Evolutionary conservation across 2,113 vertebrate genomes (phyloP), one percentile per base, ranked within the genome.

Genomic region (Caranx ignobilis): DNA sequence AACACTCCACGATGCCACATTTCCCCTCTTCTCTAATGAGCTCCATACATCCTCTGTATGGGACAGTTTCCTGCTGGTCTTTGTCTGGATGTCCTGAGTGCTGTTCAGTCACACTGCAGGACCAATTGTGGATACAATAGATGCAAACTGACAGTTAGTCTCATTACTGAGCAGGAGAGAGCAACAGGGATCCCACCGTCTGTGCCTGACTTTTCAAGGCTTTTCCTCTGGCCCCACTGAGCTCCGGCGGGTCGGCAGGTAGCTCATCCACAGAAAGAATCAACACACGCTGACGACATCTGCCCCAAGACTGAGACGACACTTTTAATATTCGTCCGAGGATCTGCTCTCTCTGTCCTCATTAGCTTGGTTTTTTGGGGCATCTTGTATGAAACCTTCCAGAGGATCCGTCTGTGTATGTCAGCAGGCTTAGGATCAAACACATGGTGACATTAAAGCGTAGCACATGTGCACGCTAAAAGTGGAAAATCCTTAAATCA

Each of bases 341-440:
- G 34, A 57, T 45, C 78, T 77, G 70, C 31, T 71, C 60, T 52
- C 69, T 76, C 61, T 69, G 83, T 70, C 79, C 83, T 89, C 79
- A 81, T 88, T 90, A 86, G 52, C 63, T 52, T 9, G 45, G 26
- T 35, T 84, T 85, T 85, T 68, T 56, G 39, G 82, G 74, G 39
- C 71, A 77, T 62, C 65, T 19, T 64, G 48, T 68, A 66, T 48
- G 80, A 71, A 21, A 69, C 47, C 79, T 34, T 4, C n/a, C 66
- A 65, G 77, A 79, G 48, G 43, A 57, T 55, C 63, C 5, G 9
- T 68, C 71, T 69, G 63, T 52, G 34, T 45, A 11, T 47, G 60
- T 66, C 78, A 70, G 67, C 15, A 56, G 43, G 16, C 35, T 68
- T 12, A 10, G 39, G 35, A 79, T 88, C 63, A 77, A 77, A 89